phyloP scores from a whole-genome alignment of 2,113 vertebrate species.

The Tragelaphus imberbis region DNA sequence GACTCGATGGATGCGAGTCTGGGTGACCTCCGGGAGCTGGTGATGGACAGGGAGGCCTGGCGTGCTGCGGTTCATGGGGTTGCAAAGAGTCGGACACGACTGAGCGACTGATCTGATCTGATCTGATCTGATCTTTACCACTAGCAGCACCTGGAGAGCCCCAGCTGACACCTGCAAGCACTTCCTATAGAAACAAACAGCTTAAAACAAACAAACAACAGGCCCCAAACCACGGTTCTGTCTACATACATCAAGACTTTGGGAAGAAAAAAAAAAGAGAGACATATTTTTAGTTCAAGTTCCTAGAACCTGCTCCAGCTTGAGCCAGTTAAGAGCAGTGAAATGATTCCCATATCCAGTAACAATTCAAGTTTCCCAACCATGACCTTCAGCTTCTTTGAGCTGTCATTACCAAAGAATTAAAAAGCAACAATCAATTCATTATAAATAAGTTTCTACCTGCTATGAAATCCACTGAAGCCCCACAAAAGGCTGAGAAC shows the following conservation, averaged over 20 bases:
- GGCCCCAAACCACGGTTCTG: neutral
- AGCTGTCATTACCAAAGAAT: slow-evolving; percentile 31
- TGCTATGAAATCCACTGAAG: neutral
- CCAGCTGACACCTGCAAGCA: neutral
- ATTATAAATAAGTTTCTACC: neutral
- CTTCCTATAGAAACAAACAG: slow-evolving; percentile 16
- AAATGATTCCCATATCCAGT: slow-evolving; percentile 5
- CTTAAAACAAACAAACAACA: neutral
- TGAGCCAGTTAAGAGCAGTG: slow-evolving; percentile 27
- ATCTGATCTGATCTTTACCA: too few relatives aligned
- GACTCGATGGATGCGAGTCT: too few relatives aligned
- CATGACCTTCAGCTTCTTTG: slow-evolving; percentile 45
- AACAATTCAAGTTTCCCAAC: slow-evolving; percentile 8
- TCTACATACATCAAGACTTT: neutral
- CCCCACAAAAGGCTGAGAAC: neutral
- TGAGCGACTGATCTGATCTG: too few relatives aligned
- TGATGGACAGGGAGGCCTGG: too few relatives aligned
- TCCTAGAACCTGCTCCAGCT: slow-evolving; percentile 40
- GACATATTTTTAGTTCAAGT: slow-evolving; percentile 55
- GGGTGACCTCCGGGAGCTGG: too few relatives aligned
- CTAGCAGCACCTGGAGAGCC: too few relatives aligned
- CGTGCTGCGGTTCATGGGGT: too few relatives aligned
- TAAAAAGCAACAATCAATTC: slow-evolving; percentile 2
- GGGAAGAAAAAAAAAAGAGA: neutral
- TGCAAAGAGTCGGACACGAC: too few relatives aligned